phyloP scores from a whole-genome alignment of 2,797 vertebrate species.

The Tragelaphus oryx region DNA sequence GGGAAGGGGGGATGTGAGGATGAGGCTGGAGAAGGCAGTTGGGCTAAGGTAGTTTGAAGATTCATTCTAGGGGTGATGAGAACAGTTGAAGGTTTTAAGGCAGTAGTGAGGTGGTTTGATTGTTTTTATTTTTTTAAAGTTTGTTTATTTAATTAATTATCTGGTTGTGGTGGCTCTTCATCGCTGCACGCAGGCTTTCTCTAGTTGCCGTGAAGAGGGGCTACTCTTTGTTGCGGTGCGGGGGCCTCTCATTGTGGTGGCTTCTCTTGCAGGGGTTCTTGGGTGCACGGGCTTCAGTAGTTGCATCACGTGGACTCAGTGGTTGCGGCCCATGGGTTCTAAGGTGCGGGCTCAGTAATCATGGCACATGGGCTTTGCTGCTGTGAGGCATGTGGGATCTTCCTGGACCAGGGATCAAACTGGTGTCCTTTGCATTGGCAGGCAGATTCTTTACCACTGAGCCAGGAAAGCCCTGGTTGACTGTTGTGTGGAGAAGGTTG shows the following conservation, averaged over 20 bases:
- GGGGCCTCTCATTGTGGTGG: neutral
- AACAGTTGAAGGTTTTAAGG: neutral
- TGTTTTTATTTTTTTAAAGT: neutral
- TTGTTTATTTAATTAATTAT: neutral
- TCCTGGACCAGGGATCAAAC: neutral
- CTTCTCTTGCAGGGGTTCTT: neutral
- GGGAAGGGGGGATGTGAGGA: neutral
- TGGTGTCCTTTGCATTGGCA: neutral
- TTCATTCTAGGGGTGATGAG: neutral
- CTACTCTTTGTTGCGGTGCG: neutral
- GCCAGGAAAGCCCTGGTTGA: neutral
- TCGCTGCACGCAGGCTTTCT: neutral
- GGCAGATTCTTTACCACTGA: neutral
- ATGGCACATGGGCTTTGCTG: neutral
- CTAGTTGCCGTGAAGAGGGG: neutral
- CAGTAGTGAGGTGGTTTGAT: neutral
- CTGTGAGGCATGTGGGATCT: neutral
- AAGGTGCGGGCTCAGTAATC: neutral
- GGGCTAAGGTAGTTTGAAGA: neutral
- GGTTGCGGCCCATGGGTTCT: neutral
- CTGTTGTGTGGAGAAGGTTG: neutral
- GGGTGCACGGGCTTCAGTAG: neutral
- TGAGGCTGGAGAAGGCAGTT: neutral
- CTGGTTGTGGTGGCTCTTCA: neutral
- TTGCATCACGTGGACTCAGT: neutral